A percentile compares a stretch with the other conserved stretches of the same genome.
Evolutionary conservation across 2,797 vertebrate species (phyloP).

Genomic region (Rachycentron canadum): DNA sequence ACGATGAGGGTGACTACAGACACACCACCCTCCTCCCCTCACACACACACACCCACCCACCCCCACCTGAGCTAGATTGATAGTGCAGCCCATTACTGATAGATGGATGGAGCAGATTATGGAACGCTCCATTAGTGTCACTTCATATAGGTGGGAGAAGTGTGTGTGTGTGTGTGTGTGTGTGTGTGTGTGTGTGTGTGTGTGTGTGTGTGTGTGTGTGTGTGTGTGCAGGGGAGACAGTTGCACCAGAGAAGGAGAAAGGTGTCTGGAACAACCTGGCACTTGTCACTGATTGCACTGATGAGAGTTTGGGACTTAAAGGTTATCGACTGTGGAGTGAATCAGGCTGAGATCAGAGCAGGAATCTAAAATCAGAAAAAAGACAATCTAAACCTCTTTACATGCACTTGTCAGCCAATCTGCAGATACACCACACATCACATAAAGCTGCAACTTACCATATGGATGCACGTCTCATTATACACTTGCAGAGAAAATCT

Average conservation of each 20-base stretch:
- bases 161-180: constrained; percentile 36
- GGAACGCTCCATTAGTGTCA: constrained; percentile 81
- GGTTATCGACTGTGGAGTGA: constrained; percentile 31
- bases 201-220: constrained; percentile 18
- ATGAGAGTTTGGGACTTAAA: constrained; percentile 25
- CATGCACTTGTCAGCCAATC: constrained; percentile 16
- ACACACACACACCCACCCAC: not conserved
- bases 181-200: constrained; percentile 15
- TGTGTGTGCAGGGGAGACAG: constrained; percentile 27
- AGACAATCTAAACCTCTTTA: constrained; percentile 23
- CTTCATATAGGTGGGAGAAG: constrained; percentile 68
- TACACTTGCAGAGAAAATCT: not conserved
- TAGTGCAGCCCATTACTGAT: constrained; percentile 78
- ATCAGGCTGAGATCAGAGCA: constrained; percentile 24
- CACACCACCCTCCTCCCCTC: constrained; percentile 8
- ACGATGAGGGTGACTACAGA: constrained; percentile 60
- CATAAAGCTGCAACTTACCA: constrained; percentile 4
- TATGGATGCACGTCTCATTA: not conserved
- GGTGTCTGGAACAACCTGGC: constrained; percentile 47
- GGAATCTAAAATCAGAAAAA: constrained; percentile 11
- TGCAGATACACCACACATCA: not conserved
- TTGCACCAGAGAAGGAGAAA: constrained; percentile 25
- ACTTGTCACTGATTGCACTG: constrained; percentile 51
- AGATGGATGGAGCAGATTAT: constrained; percentile 80
- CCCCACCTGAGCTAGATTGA: constrained; percentile 63